Evolutionary conservation across 2,888 invertebrate species (phyloP).

Genomic region (Hypolimnas misippus): DNA sequence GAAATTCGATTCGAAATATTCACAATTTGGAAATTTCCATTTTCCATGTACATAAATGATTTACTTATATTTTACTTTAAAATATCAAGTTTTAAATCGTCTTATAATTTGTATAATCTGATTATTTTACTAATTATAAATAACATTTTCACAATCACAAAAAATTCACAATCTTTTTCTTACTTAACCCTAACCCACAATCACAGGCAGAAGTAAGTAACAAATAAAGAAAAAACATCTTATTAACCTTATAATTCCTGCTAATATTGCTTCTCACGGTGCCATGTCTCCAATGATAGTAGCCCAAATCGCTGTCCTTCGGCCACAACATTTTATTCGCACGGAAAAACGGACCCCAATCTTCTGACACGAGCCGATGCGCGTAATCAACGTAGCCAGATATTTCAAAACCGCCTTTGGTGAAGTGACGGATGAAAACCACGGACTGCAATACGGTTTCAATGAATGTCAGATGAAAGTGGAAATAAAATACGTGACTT

Average conservation of each 20-base stretch:
- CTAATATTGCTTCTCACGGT: conserved; percentile 88
- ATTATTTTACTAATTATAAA: too few species aligned
- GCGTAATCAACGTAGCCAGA: conserved; percentile 94
- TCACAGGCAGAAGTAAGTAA: too few species aligned
- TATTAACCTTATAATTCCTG: conserved; percentile 88
- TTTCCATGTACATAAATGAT: too few species aligned
- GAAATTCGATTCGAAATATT: conserved; percentile 8
- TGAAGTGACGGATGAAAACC: conserved; percentile 89
- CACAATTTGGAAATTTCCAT: background rate
- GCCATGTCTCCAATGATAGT: conserved; percentile 90
- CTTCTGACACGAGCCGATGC: conserved; percentile 87
- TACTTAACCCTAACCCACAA: too few species aligned
- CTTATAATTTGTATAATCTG: too few species aligned
- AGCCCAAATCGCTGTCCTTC: conserved; percentile 88
- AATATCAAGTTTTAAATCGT: too few species aligned
- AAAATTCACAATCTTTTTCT: too few species aligned
- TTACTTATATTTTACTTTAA: too few species aligned
- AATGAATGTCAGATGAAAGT: conserved; percentile 4
- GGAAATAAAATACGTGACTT: background rate
- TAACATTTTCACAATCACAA: too few species aligned
- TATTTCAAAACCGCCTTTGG: conserved; percentile 89
- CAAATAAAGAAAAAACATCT: too few species aligned
- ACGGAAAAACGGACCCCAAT: conserved; percentile 90
- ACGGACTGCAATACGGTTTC: conserved; percentile 84
- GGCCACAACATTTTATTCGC: conserved; percentile 87